Evolutionary conservation across 2,113 vertebrate species (phyloP), one percentile per base, ranked within the genome.

Genomic region (Cebus imitator): DNA sequence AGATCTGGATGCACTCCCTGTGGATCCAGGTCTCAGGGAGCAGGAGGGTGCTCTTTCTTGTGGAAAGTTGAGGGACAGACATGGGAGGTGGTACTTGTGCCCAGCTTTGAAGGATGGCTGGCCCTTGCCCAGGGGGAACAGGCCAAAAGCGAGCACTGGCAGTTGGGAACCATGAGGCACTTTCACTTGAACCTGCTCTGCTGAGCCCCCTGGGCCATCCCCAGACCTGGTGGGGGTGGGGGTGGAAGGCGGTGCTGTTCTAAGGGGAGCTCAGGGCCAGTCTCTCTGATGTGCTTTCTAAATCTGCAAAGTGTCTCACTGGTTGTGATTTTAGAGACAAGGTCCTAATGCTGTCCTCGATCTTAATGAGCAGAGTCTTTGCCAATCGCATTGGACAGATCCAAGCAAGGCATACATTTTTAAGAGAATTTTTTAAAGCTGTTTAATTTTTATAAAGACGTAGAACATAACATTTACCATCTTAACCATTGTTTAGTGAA

Each of bases 1-100:
- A 70, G 43, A 9, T 6, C 10, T 0, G 0, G 10, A 61, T 61
- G 2, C 1, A 0, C 64, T 86, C n/a, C n/a, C 35, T 16, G 13
- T 37, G 12, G 64, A 37, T 7, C 50, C 45, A 37, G n/a, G 84
- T 5, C 58, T 61, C 25, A 61, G 58, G 25, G 58, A 61, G 58
- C 58, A 27, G 25, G 58, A 61, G 58, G 25, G 58, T 61, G 58
- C 18, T 50, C 25, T 70, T 37, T 16, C 8, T 68, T 61, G 10
- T 52, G 64, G 13, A 35, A 52, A 27, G 8, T 17, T 27, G 25
- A 12, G 58, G 58, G 25, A 61, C 58, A 61, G 25, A 27, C 58
- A 5, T 27, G 25, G 58, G 25, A 61, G 0, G 4, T 25, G 58
- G 25, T 25, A 61, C 11, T 61, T 61, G 25, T 61, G 25, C 10